phyloP scores from a whole-genome alignment of 2,113 vertebrate genomes.

The Corythaixoides concolor region DNA sequence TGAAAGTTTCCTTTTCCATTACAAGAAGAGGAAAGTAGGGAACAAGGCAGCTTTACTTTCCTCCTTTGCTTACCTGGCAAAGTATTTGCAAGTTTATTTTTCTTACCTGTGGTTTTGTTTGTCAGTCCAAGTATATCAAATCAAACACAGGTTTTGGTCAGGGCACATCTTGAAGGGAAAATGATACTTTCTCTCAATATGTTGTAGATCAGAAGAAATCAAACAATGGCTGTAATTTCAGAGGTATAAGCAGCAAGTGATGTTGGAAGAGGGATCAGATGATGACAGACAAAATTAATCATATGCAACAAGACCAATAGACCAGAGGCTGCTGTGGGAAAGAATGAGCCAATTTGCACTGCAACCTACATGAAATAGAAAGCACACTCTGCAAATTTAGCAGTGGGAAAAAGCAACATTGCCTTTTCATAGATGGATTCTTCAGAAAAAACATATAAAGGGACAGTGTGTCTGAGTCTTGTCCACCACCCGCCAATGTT shows the following conservation, averaged over 20 bases:
- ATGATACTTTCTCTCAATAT: background rate
- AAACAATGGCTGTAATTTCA: conserved; percentile 32
- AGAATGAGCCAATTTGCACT: background rate
- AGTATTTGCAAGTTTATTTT: conserved; percentile 34
- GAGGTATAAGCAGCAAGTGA: conserved; percentile 26
- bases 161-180: conserved; percentile 46
- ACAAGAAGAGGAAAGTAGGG: background rate
- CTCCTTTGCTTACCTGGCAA: background rate
- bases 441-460: background rate
- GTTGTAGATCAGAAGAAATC: conserved; percentile 27
- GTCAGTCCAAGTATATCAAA: conserved; percentile 66
- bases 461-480: background rate
- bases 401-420: background rate
- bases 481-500: background rate
- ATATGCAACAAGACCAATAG: background rate
- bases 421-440: background rate
- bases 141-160: conserved; percentile 48
- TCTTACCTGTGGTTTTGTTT: conserved; percentile 66
- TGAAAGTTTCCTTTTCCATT: background rate
- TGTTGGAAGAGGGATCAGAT: conserved; percentile 49
- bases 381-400: background rate
- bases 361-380: conserved; percentile 1
- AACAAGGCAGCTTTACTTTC: conserved; percentile 37
- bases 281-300: conserved; percentile 32
- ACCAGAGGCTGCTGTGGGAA: background rate